These are phyloP conservation scores for Palythoa caribaeorum DNA, from an alignment of 92 coral and sea anemone species.

Conservation along the genomic window DNA sequence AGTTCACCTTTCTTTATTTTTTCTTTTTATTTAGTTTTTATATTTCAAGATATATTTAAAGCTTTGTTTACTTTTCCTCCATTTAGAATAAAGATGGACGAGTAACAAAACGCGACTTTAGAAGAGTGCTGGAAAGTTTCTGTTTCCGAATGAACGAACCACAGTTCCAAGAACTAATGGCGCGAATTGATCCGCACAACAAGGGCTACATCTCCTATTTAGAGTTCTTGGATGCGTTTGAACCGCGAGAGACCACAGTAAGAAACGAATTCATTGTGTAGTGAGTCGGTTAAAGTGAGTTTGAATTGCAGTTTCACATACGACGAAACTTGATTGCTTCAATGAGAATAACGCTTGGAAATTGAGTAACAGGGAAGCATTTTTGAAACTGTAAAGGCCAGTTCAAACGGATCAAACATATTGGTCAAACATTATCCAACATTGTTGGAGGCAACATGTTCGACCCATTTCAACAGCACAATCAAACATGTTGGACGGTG, in stretches of 20 bases:
- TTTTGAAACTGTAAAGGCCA: no score
- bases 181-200: conserved; percentile 87
- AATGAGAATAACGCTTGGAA: not conserved
- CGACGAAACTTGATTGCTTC: not conserved
- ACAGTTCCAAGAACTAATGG: conserved; percentile 92
- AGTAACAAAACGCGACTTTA: conserved; percentile 92
- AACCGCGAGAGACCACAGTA: conserved; percentile 86
- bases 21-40: not conserved
- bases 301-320: not conserved
- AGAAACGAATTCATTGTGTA: not conserved
- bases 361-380: no score
- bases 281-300: not conserved
- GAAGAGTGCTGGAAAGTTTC: conserved; percentile 93
- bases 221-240: conserved; percentile 94
- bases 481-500: no score
- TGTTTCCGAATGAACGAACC: conserved; percentile 92
- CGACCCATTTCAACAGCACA: no score
- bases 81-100: conserved; percentile 96
- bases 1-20: not conserved
- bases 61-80: not conserved
- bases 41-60: not conserved
- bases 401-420: no score
- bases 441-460: no score
- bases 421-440: no score
- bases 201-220: conserved; percentile 91